Evolutionary conservation across 1,140 invertebrate species (phyloP), one percentile per base, ranked within the genome.

Genomic region (Colletes latitarsis): DNA sequence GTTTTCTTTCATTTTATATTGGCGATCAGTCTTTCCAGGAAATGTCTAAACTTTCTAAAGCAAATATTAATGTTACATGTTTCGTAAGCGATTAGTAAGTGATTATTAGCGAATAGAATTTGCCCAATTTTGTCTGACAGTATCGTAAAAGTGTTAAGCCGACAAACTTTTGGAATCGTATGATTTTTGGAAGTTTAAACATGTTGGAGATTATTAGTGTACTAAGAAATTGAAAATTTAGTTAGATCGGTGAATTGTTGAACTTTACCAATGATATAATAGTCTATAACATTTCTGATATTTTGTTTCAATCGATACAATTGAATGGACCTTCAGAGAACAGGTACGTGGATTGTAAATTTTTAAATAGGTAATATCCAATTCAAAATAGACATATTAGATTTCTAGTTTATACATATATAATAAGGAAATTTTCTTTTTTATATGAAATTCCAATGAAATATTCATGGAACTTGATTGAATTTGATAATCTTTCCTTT

Each of bases 401-500:
- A 30, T 30, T 30, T 30, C 30, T 30, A n/a, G n/a, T n/a, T n/a
- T n/a, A 30, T 30, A 30, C 2, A 2, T 30, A 1, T 30, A 30
- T 30, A 30, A 30, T 30, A 30, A 30, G 2, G 30, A 30, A 30
- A 30, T 30, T 30, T 30, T 30, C 30, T 30, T 30, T 30, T 30
- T 2, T 30, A 30, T 30, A 30, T 30, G 30, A 30, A 30, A 30
- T 30, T 30, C 30, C 30, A 30, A 1, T 43, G 6, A 19, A 43
- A 14, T 14, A 52, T 62, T 9, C 21, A 52, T 58, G 10, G 17
- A n/a, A 15, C 6, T 17, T 46, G 4, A 14, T 15, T 52, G 30
- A 21, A 63, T 1, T 41, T 77, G 30, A 55, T 15, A 46, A 30
- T 88, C 88, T 5, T 57, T 66, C 60, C 14, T 74, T 1, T 55